phyloP scores from a whole-genome alignment of 1,140 invertebrate species.

The Brachionus calyciflorus region DNA sequence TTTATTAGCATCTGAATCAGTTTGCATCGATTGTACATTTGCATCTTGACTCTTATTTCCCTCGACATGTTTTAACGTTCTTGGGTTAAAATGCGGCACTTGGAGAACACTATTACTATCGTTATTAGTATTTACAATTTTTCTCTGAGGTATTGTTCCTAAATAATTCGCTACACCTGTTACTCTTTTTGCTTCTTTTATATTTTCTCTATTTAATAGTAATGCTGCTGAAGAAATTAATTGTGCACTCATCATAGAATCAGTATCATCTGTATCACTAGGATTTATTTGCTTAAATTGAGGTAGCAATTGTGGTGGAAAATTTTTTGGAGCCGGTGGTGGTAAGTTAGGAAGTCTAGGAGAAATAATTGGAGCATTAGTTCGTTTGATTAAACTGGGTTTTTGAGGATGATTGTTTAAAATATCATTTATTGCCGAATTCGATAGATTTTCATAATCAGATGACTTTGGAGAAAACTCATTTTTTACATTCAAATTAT shows the following conservation, averaged over 20 bases:
- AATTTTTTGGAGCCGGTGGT: background rate
- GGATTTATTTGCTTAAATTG: constrained; percentile 3
- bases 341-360: background rate
- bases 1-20: constrained; percentile 10
- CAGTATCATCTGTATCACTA: constrained; percentile 14
- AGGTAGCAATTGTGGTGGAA: background rate
- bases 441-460: constrained; percentile 22
- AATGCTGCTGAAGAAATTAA: constrained; percentile 25
- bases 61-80: background rate
- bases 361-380: background rate
- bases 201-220: background rate
- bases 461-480: background rate
- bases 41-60: constrained; percentile 6
- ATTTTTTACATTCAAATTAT: background rate
- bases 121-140: background rate
- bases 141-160: background rate
- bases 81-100: background rate
- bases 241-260: constrained; percentile 20
- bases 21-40: background rate
- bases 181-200: constrained; percentile 25
- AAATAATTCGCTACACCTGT: background rate
- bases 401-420: background rate
- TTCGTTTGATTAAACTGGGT: background rate
- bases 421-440: background rate
- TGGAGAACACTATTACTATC: background rate